Percentiles rank a stretch among this genome's conserved stretches.
phyloP scores from a whole-genome alignment of 2,113 vertebrate genomes.

The Leiothrix lutea region DNA sequence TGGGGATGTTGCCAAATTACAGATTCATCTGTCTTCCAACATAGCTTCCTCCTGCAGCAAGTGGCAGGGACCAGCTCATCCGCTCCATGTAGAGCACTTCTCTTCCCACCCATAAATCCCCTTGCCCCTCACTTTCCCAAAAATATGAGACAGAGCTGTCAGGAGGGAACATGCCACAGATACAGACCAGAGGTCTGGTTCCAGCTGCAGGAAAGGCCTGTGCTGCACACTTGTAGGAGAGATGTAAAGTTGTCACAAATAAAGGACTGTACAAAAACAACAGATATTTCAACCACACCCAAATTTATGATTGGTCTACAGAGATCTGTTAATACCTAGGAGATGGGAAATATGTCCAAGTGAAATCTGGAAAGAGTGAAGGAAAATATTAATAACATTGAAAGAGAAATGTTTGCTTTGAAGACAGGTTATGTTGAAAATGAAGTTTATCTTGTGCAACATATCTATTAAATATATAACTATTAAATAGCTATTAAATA shows the following conservation, averaged over 20 bases:
- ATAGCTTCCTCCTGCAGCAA: background rate
- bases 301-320: background rate
- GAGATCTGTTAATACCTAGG: background rate
- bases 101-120: background rate
- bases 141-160: background rate
- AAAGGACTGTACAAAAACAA: background rate
- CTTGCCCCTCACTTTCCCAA: background rate
- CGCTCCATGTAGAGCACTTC: background rate
- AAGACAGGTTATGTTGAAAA: conserved; percentile 48
- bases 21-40: background rate
- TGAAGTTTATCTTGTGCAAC: conserved; percentile 29
- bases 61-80: background rate
- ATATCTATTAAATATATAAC: background rate
- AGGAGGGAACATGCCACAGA: background rate
- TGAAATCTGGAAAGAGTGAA: background rate
- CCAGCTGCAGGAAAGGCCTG: background rate
- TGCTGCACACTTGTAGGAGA: background rate
- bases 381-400: background rate
- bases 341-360: background rate
- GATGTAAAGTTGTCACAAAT: background rate
- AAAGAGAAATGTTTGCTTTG: conserved; percentile 1
- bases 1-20: background rate
- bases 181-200: background rate
- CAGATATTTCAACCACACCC: background rate
- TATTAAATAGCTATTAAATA: background rate